These are phyloP conservation scores for Catamblyrhynchus diadema DNA, from an alignment of 2,797 vertebrate species.

Conservation along the genomic window DNA sequence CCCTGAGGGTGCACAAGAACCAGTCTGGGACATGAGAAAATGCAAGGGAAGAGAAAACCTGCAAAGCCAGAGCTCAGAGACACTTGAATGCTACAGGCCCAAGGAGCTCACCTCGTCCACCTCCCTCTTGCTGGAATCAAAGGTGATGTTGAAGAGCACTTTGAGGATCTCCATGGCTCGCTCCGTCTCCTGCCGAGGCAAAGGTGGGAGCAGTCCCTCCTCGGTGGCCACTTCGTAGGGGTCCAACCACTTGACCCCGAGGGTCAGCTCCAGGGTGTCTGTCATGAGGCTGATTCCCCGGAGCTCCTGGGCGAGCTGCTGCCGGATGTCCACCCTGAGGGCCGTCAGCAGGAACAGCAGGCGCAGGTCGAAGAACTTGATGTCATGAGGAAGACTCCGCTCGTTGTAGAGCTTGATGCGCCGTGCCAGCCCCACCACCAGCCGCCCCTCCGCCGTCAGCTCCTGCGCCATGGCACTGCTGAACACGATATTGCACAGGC, in stretches of 20 bases:
- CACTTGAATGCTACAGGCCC: rapidly evolving
- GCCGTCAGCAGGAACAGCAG: constrained; percentile 90
- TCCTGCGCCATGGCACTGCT: constrained; percentile 84
- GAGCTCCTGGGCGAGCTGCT: constrained; percentile 85
- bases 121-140: constrained; percentile 81
- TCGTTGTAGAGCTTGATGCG: constrained; percentile 83
- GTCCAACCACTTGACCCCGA: constrained; percentile 80
- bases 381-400: constrained; percentile 79
- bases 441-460: constrained; percentile 76
- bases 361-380: constrained; percentile 89
- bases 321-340: constrained; percentile 82
- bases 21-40: rapidly evolving
- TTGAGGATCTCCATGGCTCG: constrained; percentile 91
- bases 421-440: constrained; percentile 81
- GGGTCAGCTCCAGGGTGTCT: constrained; percentile 81
- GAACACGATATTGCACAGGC: constrained; percentile 89
- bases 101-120: constrained; percentile 82
- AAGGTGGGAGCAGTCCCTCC: constrained; percentile 62
- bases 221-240: constrained; percentile 76
- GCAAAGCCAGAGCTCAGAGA: rapidly evolving
- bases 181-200: constrained; percentile 84
- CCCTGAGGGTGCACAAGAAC: neutral
- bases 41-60: neutral
- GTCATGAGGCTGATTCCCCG: constrained; percentile 84
- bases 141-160: constrained; percentile 93